These are phyloP conservation scores for Silurus asotus DNA, from an alignment of 2,113 vertebrate genomes.

Conservation along the genomic window DNA sequence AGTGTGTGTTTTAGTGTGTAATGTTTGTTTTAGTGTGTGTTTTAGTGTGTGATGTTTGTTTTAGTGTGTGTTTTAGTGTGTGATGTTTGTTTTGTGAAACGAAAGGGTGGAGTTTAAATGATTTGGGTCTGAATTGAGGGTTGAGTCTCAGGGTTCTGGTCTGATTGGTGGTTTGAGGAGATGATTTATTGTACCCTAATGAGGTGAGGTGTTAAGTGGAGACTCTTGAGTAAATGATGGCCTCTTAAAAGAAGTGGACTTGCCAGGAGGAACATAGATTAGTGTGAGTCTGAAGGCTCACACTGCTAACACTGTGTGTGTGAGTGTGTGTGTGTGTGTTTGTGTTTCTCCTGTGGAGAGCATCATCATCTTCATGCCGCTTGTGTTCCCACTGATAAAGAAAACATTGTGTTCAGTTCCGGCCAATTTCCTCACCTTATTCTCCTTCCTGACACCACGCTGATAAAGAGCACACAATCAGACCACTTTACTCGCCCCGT, in stretches of 20 bases:
- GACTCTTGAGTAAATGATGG: conserved; percentile 1
- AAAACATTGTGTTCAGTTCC: conserved; percentile 3
- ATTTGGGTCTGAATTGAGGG: no score
- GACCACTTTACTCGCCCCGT: background rate
- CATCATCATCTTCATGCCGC: background rate
- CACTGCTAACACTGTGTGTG: background rate
- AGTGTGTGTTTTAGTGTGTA: no score
- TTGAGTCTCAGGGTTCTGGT: no score
- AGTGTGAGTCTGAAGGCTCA: conserved; percentile 5
- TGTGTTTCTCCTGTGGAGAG: background rate
- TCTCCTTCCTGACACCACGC: background rate
- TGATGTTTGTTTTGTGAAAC: no score
- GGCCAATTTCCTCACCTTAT: background rate
- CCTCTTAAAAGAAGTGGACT: background rate
- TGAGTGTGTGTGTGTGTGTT: background rate
- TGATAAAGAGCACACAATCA: conserved; percentile 11
- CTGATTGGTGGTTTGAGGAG: background rate
- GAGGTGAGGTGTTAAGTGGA: conserved; percentile 15
- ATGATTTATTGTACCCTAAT: background rate
- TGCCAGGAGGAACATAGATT: background rate
- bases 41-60: no score
- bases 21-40: no score
- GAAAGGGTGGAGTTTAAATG: no score
- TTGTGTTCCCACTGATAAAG: background rate
- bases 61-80: no score